Evolutionary conservation across 2,113 vertebrate species (phyloP).

Genomic region (Microtus richardsoni): DNA sequence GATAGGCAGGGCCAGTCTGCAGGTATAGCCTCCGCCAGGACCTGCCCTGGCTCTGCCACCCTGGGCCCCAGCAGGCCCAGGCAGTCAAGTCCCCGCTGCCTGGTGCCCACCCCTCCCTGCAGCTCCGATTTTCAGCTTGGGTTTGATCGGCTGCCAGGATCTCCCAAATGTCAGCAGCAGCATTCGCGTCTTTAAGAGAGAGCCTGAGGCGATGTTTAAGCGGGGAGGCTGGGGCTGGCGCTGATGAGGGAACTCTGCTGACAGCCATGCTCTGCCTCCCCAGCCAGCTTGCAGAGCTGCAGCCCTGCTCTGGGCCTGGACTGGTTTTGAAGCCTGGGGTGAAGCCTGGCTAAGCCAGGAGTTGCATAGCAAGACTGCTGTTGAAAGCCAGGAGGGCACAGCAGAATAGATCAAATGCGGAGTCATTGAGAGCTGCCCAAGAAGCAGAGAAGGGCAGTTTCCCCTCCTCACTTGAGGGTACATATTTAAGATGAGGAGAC

Average conservation of each 20-base stretch:
- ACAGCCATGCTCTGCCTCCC: constrained; percentile 54
- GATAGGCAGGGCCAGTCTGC: neutral
- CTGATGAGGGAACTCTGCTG: constrained; percentile 65
- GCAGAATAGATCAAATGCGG: fast-evolving
- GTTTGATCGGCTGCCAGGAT: constrained; percentile 81
- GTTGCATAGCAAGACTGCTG: neutral
- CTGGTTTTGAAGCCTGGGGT: constrained; percentile 14
- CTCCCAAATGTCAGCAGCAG: constrained; percentile 79
- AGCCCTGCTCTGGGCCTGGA: constrained; percentile 5
- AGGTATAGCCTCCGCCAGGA: neutral
- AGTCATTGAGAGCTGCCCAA: neutral
- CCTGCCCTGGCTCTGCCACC: neutral
- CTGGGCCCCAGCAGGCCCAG: constrained; percentile 4
- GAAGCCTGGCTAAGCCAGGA: neutral
- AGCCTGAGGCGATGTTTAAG: constrained; percentile 76
- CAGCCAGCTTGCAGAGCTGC: neutral
- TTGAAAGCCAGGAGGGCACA: neutral
- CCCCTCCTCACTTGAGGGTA: neutral
- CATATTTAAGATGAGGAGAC: neutral
- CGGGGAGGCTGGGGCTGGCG: constrained; percentile 71
- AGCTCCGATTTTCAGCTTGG: constrained; percentile 69
- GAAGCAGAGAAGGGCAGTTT: neutral
- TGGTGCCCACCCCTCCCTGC: constrained; percentile 44
- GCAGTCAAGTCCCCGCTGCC: constrained; percentile 11
- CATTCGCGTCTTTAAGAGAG: constrained; percentile 78